Evolutionary conservation across 2,888 invertebrate genomes (phyloP).

Genomic region (Campaea margaritaria): DNA sequence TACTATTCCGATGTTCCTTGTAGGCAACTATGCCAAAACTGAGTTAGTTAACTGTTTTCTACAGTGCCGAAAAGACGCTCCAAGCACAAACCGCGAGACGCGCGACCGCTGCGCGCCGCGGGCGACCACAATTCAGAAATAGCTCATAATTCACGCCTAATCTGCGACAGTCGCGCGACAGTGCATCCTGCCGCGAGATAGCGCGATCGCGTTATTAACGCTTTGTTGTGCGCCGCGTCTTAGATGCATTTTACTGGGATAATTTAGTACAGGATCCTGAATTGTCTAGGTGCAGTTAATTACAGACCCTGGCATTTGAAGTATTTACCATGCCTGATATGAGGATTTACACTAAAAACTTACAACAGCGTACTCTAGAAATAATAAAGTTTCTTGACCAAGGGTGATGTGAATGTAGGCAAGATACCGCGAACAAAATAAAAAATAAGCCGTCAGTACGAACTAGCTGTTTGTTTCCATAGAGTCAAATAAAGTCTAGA

Average conservation of each 20-base stretch:
- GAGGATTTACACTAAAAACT: too few species aligned
- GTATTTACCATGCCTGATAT: too few species aligned
- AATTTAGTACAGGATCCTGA: slow-evolving; percentile 52
- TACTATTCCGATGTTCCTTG: too few species aligned
- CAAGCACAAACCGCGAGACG: slow-evolving; percentile 23
- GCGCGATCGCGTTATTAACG: slow-evolving; percentile 57
- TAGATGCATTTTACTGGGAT: slow-evolving; percentile 59
- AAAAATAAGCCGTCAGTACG: too few species aligned
- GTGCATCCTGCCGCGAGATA: slow-evolving; percentile 73
- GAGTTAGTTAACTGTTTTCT: slow-evolving; percentile 5
- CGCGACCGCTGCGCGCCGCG: slow-evolving; percentile 49
- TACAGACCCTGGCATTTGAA: not conserved
- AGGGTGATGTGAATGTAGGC: too few species aligned
- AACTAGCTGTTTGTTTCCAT: too few species aligned
- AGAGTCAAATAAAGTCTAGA: too few species aligned
- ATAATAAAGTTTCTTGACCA: too few species aligned
- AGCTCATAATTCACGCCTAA: slow-evolving; percentile 76
- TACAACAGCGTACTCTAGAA: too few species aligned
- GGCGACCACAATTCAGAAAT: slow-evolving; percentile 66
- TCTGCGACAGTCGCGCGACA: slow-evolving; percentile 63
- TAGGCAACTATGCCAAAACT: not conserved
- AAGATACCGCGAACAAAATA: too few species aligned
- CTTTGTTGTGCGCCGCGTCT: slow-evolving; percentile 57
- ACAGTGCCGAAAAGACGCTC: slow-evolving; percentile 29
- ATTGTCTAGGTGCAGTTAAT: slow-evolving; percentile 32